Evolutionary conservation across 2,888 invertebrate genomes (phyloP).

Genomic region (Diachrysia chrysitis): DNA sequence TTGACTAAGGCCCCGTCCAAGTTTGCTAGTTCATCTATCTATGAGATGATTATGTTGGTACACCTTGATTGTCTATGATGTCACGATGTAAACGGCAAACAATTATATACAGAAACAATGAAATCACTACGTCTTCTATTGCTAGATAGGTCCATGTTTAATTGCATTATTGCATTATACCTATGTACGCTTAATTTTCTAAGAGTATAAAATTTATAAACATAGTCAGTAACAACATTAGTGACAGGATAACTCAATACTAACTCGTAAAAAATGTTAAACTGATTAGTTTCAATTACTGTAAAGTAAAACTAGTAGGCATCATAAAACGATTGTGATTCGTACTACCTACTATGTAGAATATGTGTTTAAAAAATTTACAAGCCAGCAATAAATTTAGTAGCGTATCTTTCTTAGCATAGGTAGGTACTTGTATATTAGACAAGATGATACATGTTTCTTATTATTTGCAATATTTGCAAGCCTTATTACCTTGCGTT

Average conservation of each 20-base stretch:
- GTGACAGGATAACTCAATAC: no score
- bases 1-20: background rate
- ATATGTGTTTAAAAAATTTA: background rate
- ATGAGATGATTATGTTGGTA: conserved; percentile 1
- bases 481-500: conserved; percentile 5
- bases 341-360: background rate
- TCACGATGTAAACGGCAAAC: background rate
- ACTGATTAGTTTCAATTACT: background rate
- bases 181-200: background rate
- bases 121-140: background rate
- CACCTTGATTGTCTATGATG: conserved; percentile 5
- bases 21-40: background rate
- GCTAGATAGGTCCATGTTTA: background rate
- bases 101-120: conserved; percentile 3
- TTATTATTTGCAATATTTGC: background rate
- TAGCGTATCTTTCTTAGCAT: background rate
- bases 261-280: no score
- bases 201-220: no score
- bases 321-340: background rate
- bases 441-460: background rate
- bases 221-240: no score
- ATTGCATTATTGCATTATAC: background rate
- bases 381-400: background rate
- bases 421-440: background rate
- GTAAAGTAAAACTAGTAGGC: background rate